Conservation (phyloP, 2,113 vertebrate species). For the Entomyzon cyanotis region DNA sequence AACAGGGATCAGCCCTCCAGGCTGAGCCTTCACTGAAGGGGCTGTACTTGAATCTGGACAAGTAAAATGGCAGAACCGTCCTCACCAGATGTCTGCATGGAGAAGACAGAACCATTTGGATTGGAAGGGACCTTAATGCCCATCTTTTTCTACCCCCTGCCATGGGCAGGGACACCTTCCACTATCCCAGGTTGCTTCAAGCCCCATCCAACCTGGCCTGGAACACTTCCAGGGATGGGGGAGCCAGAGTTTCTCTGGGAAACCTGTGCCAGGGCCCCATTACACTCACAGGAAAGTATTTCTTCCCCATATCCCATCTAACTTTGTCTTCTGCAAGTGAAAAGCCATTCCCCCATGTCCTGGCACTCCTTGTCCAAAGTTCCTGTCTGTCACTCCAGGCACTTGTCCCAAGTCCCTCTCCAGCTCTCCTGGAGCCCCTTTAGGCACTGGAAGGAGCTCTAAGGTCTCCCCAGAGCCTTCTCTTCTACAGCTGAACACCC, state of each 20-base stretch:
- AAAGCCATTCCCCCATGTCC: neutral
- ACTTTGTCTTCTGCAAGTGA: neutral
- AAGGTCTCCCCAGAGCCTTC: neutral
- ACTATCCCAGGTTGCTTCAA: neutral
- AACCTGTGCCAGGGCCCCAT: neutral
- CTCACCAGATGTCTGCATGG: accelerated
- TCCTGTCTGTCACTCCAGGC: neutral
- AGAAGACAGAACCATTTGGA: neutral
- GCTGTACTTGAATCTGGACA: neutral
- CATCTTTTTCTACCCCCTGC: neutral
- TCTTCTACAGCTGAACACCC: no score
- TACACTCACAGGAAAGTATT: neutral
- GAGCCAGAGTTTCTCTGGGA: neutral
- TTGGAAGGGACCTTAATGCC: neutral
- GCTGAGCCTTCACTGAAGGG: neutral
- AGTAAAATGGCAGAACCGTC: neutral
- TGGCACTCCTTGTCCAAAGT: neutral
- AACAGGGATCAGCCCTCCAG: neutral
- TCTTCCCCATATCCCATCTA: neutral
- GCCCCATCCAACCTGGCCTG: neutral
- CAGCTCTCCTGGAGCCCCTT: neutral
- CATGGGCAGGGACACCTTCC: neutral
- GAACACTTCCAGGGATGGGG: neutral
- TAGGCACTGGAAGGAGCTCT: accelerated
- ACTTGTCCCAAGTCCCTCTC: neutral